These are phyloP conservation scores for Clytia hemisphaerica DNA, from an alignment of 30 jellyfish, hydroid and myxozoan species.

Conservation along the genomic window DNA sequence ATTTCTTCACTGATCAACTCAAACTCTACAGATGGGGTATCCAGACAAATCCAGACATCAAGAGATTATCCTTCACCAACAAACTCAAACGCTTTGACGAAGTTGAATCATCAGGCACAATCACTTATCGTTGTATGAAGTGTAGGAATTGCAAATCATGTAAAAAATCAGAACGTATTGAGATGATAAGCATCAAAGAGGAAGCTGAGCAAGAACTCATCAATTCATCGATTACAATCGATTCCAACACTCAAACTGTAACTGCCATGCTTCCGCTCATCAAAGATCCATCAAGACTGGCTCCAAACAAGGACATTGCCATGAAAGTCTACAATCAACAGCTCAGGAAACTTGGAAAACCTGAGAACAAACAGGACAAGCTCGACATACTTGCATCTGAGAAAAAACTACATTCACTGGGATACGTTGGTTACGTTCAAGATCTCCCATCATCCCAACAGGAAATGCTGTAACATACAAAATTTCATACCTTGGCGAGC, in stretches of 20 bases:
- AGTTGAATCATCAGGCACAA: background rate
- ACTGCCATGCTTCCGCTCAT: slow-evolving; percentile 1
- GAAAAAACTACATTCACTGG: background rate
- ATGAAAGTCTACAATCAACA: background rate
- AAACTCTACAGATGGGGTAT: background rate
- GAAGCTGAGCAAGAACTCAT: background rate
- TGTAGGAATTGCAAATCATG: background rate
- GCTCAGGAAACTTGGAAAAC: background rate
- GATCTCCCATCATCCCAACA: background rate
- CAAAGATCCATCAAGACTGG: background rate
- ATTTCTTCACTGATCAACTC: background rate
- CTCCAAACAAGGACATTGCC: slow-evolving; percentile 10
- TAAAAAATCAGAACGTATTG: background rate
- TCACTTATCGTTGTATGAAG: background rate
- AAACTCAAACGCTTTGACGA: background rate
- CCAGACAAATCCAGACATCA: background rate
- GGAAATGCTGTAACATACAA: background rate
- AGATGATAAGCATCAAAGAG: background rate
- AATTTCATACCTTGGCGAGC: background rate
- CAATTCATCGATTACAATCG: background rate
- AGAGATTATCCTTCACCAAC: background rate
- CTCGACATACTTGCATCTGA: background rate
- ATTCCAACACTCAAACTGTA: background rate
- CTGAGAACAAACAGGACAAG: background rate
- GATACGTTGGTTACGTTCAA: background rate